These are phyloP conservation scores for Erpornis zantholeuca DNA, from an alignment of 2,113 vertebrate species.

Conservation along the genomic window DNA sequence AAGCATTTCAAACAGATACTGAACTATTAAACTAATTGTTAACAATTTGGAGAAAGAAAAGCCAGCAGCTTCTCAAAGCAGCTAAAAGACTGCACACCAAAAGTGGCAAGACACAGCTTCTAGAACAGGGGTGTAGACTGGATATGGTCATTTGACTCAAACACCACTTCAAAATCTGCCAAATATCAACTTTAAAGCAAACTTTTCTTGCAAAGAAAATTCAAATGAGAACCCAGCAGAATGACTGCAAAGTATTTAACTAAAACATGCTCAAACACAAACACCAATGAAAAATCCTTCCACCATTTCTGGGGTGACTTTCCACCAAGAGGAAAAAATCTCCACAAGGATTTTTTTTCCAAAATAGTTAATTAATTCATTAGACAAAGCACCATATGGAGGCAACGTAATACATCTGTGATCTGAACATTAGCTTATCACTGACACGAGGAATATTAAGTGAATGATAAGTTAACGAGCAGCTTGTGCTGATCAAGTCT, in stretches of 20 bases:
- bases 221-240: not conserved
- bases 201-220: not conserved
- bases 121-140: not conserved
- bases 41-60: not conserved
- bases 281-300: not conserved
- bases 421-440: slow-evolving; percentile 7
- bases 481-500: slow-evolving; percentile 37
- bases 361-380: slow-evolving; percentile 38
- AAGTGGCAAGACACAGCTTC: not conserved
- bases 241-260: not conserved
- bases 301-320: not conserved
- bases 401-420: slow-evolving; percentile 46
- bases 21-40: not conserved
- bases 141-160: not conserved
- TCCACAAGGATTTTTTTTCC: not conserved
- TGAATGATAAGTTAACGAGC: slow-evolving; percentile 36
- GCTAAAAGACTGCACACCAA: not conserved
- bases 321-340: not conserved
- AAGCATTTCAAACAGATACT: not conserved
- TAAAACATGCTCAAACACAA: not conserved
- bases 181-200: not conserved
- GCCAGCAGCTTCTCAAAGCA: not conserved
- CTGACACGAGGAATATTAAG: slow-evolving; percentile 18
- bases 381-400: slow-evolving; percentile 62
- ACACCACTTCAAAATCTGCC: not conserved